Conservation (phyloP, 2,113 vertebrate species). For the Elanus axillaris region DNA sequence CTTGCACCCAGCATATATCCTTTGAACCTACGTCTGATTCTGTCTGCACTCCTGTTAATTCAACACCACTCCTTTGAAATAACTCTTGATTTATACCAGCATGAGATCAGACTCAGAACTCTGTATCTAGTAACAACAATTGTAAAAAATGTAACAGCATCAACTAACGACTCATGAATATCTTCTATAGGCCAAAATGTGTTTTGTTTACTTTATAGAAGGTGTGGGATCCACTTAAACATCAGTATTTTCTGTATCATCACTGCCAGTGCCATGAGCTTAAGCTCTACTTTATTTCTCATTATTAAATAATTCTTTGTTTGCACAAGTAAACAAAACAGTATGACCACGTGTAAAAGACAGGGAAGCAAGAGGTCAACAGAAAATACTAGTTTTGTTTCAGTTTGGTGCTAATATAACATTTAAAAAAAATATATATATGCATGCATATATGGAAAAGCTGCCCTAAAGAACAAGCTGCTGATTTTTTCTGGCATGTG, state of each 20-base stretch:
- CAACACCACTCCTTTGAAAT: background rate
- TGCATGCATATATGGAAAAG: background rate
- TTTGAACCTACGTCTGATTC: background rate
- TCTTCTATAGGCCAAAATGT: background rate
- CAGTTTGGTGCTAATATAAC: background rate
- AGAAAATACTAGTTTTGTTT: background rate
- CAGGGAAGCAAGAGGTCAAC: background rate
- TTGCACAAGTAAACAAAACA: background rate
- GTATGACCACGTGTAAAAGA: background rate
- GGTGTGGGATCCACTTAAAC: background rate
- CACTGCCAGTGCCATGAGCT: background rate
- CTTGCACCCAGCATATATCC: background rate
- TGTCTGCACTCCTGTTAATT: background rate
- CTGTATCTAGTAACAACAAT: background rate
- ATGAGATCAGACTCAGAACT: background rate
- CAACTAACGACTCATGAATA: background rate
- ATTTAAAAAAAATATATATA: background rate
- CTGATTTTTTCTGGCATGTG: constrained; percentile 59
- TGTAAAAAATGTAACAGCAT: background rate
- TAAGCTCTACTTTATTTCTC: background rate
- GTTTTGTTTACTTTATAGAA: background rate
- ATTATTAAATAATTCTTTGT: background rate
- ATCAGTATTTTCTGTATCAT: background rate
- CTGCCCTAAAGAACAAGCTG: background rate
- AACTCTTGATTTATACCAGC: background rate